Percentiles rank a stretch among this genome's conserved stretches.
These are phyloP conservation scores for Galaxea fascicularis DNA, from an alignment of 92 coral and sea anemone genomes.

Conservation along the genomic window DNA sequence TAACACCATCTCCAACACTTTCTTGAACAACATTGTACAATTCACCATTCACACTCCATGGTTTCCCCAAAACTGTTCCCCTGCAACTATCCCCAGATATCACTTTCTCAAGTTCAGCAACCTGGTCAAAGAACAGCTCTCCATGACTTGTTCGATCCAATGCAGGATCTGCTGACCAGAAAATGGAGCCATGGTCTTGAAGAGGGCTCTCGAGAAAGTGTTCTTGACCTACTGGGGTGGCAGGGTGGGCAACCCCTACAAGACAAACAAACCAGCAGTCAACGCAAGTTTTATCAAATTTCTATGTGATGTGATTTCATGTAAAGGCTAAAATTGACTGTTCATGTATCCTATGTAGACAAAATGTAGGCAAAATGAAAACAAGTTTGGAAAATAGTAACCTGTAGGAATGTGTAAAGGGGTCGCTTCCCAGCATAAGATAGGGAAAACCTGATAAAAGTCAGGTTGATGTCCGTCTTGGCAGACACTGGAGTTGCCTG, in stretches of 20 bases:
- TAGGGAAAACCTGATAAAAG: too few relatives aligned
- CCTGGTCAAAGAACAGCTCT: conserved; percentile 88
- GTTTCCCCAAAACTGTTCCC: conserved; percentile 24
- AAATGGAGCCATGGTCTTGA: conserved; percentile 30
- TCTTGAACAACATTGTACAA: conserved; percentile 3
- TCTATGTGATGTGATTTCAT: too few relatives aligned
- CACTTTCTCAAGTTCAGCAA: conserved; percentile 85
- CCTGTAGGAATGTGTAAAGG: too few relatives aligned
- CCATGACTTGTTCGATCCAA: conserved; percentile 60
- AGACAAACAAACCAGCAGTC: neutral
- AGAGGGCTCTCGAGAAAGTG: conserved; percentile 39
- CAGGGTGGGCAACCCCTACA: conserved; percentile 81
- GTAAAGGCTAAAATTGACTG: too few relatives aligned
- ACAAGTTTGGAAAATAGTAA: too few relatives aligned
- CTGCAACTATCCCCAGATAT: conserved; percentile 50
- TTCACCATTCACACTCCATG: conserved; percentile 24
- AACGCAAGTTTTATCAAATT: neutral
- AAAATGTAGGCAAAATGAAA: too few relatives aligned
- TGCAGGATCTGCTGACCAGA: conserved; percentile 53
- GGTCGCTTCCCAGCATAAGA: too few relatives aligned
- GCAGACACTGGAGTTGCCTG: too few relatives aligned
- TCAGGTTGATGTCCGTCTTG: too few relatives aligned
- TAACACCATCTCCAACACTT: neutral
- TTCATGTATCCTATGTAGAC: too few relatives aligned
- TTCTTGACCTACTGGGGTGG: conserved; percentile 61